Evolutionary conservation across 2,113 vertebrate genomes (phyloP), one percentile per base, ranked within the genome.

Genomic region (Alaudala cheleensis): DNA sequence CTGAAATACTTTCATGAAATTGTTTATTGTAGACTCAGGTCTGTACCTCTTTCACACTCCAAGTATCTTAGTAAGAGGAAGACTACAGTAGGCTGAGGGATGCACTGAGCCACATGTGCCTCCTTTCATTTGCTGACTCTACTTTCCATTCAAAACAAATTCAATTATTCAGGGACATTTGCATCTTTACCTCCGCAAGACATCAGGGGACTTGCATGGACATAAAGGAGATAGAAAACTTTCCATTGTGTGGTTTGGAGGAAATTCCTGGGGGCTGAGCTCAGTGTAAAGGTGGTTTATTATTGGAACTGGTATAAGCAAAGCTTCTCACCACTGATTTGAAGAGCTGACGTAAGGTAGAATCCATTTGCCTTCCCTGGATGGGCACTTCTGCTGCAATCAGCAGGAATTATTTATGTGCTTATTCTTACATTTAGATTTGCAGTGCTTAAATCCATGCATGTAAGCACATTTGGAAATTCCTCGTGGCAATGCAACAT

Each of bases 331-430:
- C 47, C 70, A 31, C 58, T 69, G 53, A 74, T 88, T 89, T 78
- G 65, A 72, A 47, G 12, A 92, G 83, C 86, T 92, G 77, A 45
- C 28, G 44, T 49, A 78, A 69, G 47, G 53, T 28, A 76, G 83
- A 92, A 84, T 91, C 31, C 62, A 70, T 80, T 81, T 81, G 25
- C 62, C 37, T 91, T 69, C 51, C 45, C 51, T 64, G 31, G 64
- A 94, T 82, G 67, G 84, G 56, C 77, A 54, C 80, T 90, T 93
- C 74, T 81, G 66, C 86, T 89, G 81, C 73, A 95, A 87, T 93
- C 83, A 92, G 51, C 69, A 71, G 80, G 34, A 95, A 88, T 93
- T 94, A 76, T 82, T 88, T 90, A 84, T 84, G 44, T 89, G 53
- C 81, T 92, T 84, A 79, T 86, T 79, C 79, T 79, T 71, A 71